These are phyloP conservation scores for Chelonus insularis DNA, from an alignment of 1,140 invertebrate genomes.

Conservation along the genomic window DNA sequence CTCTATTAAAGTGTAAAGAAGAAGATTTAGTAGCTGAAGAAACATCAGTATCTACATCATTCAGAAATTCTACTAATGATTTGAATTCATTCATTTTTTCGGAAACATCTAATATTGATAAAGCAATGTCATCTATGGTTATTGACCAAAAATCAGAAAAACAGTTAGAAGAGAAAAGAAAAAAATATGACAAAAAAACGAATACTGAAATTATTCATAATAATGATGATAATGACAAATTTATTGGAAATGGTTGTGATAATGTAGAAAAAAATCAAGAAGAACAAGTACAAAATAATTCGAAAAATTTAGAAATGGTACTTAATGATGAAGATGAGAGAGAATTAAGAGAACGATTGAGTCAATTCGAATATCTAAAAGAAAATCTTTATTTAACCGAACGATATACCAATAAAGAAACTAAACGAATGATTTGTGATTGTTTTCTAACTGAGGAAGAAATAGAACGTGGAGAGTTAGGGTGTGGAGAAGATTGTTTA, in stretches of 20 bases:
- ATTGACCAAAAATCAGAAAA: no score
- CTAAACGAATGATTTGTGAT: slow-evolving; percentile 92
- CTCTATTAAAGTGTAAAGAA: no score
- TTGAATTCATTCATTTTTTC: no score
- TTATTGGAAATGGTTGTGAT: background rate
- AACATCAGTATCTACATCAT: no score
- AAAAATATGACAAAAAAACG: no score
- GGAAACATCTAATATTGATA: no score
- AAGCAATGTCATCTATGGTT: no score
- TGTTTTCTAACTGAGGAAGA: slow-evolving; percentile 91
- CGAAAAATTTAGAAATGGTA: slow-evolving; percentile 34
- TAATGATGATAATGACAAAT: background rate
- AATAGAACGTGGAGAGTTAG: slow-evolving; percentile 76
- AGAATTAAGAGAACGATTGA: slow-evolving; percentile 73
- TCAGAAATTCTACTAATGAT: no score
- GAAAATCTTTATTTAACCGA: slow-evolving; percentile 87
- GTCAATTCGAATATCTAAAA: slow-evolving; percentile 76
- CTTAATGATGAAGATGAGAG: slow-evolving; percentile 48
- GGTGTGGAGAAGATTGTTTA: slow-evolving; percentile 94
- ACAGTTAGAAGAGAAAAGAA: no score
- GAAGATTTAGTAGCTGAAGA: no score
- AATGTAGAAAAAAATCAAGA: background rate
- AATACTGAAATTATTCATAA: background rate
- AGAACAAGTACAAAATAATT: background rate
- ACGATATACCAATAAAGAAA: slow-evolving; percentile 80